These are phyloP conservation scores for Thalpophila matura DNA, from an alignment of 2,888 invertebrate species.

Conservation along the genomic window DNA sequence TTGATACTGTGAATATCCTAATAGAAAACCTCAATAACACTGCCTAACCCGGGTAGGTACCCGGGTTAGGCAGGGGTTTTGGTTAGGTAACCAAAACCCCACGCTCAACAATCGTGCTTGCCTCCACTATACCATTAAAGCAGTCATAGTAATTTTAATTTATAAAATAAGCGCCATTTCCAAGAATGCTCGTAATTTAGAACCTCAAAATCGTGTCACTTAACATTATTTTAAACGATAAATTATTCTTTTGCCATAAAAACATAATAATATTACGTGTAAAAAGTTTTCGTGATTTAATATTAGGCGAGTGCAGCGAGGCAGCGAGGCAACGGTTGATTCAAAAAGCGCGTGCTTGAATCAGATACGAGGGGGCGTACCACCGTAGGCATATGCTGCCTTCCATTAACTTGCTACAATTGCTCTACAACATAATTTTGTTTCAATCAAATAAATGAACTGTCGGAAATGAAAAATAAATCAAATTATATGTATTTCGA, in stretches of 20 bases:
- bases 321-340: conserved; percentile 69
- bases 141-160: background rate
- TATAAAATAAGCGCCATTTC: background rate
- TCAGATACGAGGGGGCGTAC: conserved; percentile 76
- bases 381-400: conserved; percentile 64
- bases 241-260: conserved; percentile 39
- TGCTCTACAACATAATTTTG: conserved; percentile 80
- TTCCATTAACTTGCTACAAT: conserved; percentile 71
- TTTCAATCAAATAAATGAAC: conserved; percentile 78
- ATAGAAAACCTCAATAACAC: no score
- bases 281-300: conserved; percentile 69
- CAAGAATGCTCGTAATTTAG: background rate
- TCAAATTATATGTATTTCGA: conserved; percentile 72
- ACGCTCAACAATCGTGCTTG: no score
- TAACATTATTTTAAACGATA: conserved; percentile 25
- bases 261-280: conserved; percentile 56
- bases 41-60: no score
- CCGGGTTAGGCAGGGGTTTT: no score
- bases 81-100: no score
- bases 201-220: conserved; percentile 7
- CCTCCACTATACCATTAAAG: no score
- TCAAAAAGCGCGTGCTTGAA: conserved; percentile 81
- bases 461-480: conserved; percentile 80
- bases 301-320: conserved; percentile 65
- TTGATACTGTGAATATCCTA: no score